Evolutionary conservation across 2,888 invertebrate species (phyloP).

Genomic region (Petrolisthes cinctipes): DNA sequence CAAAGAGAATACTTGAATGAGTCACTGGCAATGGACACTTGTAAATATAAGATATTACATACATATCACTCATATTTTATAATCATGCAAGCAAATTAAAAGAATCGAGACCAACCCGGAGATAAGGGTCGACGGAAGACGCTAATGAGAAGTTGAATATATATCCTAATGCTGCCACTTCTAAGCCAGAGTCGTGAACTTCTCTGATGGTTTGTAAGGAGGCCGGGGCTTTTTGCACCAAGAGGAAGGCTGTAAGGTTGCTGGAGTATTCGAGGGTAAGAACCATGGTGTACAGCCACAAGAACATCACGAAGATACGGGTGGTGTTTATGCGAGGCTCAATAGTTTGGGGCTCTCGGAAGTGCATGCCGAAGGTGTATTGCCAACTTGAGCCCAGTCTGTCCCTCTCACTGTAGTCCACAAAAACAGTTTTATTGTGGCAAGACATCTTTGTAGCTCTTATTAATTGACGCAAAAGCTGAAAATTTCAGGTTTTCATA

Average conservation of each 20-base stretch:
- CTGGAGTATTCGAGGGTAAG: conserved; percentile 60
- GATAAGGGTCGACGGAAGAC: neutral
- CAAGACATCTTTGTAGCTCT: neutral
- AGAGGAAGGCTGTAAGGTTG: conserved; percentile 67
- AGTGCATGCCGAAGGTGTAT: conserved; percentile 29
- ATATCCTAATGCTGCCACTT: conserved; percentile 29
- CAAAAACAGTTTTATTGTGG: neutral
- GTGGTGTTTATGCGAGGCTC: conserved; percentile 4
- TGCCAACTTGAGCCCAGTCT: neutral
- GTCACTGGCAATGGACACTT: no score
- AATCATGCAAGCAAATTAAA: no score
- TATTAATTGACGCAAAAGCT: no score
- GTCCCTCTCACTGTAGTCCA: neutral
- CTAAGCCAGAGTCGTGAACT: conserved; percentile 52
- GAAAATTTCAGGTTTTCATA: no score
- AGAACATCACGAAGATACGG: conserved; percentile 21
- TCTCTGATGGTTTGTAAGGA: conserved; percentile 62
- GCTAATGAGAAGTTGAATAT: neutral
- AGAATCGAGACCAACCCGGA: no score
- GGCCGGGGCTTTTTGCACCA: conserved; percentile 53
- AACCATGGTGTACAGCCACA: conserved; percentile 55
- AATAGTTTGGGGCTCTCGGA: neutral
- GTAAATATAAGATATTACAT: no score
- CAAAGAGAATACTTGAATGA: no score
- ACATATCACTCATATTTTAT: no score